Percentiles rank a stretch among this genome's conserved stretches.
phyloP scores from a whole-genome alignment of 2,797 vertebrate genomes.

The Diplodus sargus region DNA sequence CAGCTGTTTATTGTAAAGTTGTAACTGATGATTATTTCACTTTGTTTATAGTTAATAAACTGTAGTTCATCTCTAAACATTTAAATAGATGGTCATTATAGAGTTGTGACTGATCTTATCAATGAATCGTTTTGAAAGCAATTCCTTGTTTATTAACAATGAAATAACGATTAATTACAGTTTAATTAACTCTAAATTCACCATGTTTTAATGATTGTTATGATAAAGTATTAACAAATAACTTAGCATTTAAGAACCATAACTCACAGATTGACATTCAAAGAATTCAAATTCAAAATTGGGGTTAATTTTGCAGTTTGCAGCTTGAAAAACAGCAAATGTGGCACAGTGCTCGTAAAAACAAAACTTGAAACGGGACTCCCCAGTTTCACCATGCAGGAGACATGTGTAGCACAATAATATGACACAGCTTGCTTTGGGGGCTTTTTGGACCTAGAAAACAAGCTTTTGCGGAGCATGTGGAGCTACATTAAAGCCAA shows the following conservation, averaged over 20 bases:
- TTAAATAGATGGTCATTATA: no score
- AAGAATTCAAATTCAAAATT: background rate
- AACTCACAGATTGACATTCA: no score
- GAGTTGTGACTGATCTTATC: no score
- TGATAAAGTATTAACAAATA: background rate
- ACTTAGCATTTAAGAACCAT: background rate
- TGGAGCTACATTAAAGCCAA: slow-evolving; percentile 12
- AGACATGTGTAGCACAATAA: background rate
- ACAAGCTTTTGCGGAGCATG: slow-evolving; percentile 1
- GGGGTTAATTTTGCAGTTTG: background rate
- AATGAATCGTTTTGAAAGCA: no score
- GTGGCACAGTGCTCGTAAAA: background rate
- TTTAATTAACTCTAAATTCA: no score
- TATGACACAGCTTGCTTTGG: background rate
- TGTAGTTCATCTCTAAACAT: no score
- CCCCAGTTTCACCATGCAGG: background rate
- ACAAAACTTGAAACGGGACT: background rate
- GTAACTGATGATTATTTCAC: no score
- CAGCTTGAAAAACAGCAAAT: background rate
- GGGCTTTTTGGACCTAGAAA: background rate
- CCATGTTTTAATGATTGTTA: no score
- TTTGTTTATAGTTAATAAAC: no score
- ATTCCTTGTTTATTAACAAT: no score
- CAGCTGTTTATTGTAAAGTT: no score
- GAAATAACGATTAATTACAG: no score